Evolutionary conservation across 2,797 vertebrate species (phyloP).

Genomic region (Sphaeramia orbicularis): DNA sequence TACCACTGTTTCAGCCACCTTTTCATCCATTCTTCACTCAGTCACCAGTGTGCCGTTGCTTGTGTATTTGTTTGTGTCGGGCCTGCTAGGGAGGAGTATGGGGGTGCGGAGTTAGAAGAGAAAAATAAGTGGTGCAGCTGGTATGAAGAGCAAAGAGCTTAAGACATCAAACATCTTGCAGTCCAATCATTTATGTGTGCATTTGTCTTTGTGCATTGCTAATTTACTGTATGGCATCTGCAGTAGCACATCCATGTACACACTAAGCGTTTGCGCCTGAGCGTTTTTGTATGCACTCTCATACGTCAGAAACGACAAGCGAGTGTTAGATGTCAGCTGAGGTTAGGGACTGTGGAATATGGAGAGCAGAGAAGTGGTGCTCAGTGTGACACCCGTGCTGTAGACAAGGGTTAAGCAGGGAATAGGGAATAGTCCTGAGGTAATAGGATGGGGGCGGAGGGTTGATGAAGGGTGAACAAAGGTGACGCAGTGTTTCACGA

Average conservation of each 20-base stretch:
- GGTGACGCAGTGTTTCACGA: slow-evolving; percentile 84
- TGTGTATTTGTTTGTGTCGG: slow-evolving; percentile 14
- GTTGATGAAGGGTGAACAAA: slow-evolving; percentile 86
- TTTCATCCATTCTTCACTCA: slow-evolving; percentile 54
- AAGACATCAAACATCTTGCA: slow-evolving; percentile 66
- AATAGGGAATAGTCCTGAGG: slow-evolving; percentile 81
- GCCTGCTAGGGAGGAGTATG: slow-evolving; percentile 15
- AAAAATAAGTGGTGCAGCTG: slow-evolving; percentile 60
- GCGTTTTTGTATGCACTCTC: slow-evolving; percentile 64
- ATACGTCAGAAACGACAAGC: slow-evolving; percentile 71
- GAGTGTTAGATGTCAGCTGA: slow-evolving; percentile 75
- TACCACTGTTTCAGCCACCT: slow-evolving; percentile 66
- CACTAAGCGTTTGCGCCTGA: slow-evolving; percentile 42
- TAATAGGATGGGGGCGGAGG: slow-evolving; percentile 80
- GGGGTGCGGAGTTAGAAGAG: slow-evolving; percentile 58
- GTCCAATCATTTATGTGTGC: slow-evolving; percentile 59
- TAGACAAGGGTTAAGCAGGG: slow-evolving; percentile 84
- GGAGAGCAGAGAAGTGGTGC: slow-evolving; percentile 76
- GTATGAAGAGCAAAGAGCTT: slow-evolving; percentile 63
- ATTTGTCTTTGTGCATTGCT: slow-evolving; percentile 44
- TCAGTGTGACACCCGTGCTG: slow-evolving; percentile 75
- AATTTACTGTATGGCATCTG: slow-evolving; percentile 48
- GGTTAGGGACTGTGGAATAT: slow-evolving; percentile 77
- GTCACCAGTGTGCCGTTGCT: slow-evolving; percentile 33
- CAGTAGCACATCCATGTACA: slow-evolving; percentile 29